Conservation (phyloP, 2,888 invertebrate genomes). For the Petrolisthes cinctipes region DNA sequence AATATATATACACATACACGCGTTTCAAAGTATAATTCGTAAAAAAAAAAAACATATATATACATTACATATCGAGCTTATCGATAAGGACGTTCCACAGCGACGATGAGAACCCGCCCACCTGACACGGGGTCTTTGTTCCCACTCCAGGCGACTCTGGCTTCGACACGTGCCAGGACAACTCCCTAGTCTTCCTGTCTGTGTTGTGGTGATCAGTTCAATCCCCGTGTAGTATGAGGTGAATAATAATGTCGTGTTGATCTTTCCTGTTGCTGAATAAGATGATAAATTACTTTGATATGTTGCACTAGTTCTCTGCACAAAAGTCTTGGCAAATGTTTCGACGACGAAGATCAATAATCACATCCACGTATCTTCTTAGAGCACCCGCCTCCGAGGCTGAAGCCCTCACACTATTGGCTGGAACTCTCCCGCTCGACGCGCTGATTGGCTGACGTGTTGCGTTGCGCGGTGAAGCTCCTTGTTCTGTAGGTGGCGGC, state of each 20-base stretch:
- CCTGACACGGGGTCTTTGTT: conserved; percentile 35
- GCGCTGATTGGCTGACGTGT: conserved; percentile 32
- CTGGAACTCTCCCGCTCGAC: background rate
- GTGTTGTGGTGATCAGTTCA: background rate
- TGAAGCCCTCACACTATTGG: conserved; percentile 53
- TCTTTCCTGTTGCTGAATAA: background rate
- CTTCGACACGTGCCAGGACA: conserved; percentile 2
- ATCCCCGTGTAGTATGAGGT: background rate
- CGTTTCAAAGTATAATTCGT: conserved; percentile 42
- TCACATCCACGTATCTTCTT: conserved; percentile 55
- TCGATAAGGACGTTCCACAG: conserved; percentile 38
- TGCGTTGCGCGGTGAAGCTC: conserved; percentile 47
- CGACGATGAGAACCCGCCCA: conserved; percentile 52
- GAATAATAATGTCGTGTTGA: background rate
- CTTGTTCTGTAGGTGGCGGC: conserved; percentile 46
- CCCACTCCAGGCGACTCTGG: conserved; percentile 11
- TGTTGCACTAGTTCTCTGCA: background rate
- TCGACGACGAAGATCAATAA: conserved; percentile 53
- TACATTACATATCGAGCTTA: conserved; percentile 45
- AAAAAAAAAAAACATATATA: conserved; percentile 16
- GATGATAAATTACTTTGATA: background rate
- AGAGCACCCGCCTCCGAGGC: conserved; percentile 47
- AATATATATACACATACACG: no score
- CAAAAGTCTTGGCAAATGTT: conserved; percentile 28
- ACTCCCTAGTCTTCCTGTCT: background rate